Conservation (phyloP, 2,888 invertebrate genomes). For the Chymomyza fuscimana region DNA sequence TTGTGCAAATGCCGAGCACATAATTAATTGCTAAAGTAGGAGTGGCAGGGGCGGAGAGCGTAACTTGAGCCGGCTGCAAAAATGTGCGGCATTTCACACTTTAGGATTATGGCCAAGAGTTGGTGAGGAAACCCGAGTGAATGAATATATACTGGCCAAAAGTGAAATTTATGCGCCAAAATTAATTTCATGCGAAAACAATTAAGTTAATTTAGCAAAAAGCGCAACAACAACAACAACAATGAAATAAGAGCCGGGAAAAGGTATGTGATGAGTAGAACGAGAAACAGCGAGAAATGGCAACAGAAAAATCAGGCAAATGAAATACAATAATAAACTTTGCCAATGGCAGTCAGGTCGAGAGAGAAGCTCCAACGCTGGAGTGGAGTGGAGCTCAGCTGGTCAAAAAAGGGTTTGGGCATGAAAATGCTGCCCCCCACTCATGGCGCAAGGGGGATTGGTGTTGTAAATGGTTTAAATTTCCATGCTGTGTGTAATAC, state of each 20-base stretch:
- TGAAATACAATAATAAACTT: slow-evolving; percentile 71
- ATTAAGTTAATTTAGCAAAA: slow-evolving; percentile 73
- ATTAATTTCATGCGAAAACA: slow-evolving; percentile 75
- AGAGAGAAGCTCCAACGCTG: neutral
- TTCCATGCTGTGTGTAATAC: slow-evolving; percentile 71
- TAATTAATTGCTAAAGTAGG: slow-evolving; percentile 60
- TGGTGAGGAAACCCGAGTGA: neutral
- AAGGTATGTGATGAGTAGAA: neutral
- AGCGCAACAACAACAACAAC: slow-evolving; percentile 26
- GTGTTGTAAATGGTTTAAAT: slow-evolving; percentile 56
- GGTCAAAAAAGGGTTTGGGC: slow-evolving; percentile 15
- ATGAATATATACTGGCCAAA: neutral
- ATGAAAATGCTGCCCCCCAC: neutral
- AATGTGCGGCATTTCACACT: slow-evolving; percentile 68
- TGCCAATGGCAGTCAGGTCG: slow-evolving; percentile 25
- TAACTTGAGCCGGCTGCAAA: slow-evolving; percentile 12
- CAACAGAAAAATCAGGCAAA: slow-evolving; percentile 68
- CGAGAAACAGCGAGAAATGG: slow-evolving; percentile 48
- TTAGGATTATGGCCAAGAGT: slow-evolving; percentile 59
- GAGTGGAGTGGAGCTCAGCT: neutral
- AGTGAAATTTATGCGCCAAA: slow-evolving; percentile 72
- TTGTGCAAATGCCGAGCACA: slow-evolving; percentile 41
- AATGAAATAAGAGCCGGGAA: slow-evolving; percentile 10
- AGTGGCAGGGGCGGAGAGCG: slow-evolving; percentile 45
- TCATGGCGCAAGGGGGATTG: neutral